A percentile compares a stretch with the other conserved stretches of the same genome.
Evolutionary conservation across 92 coral and sea anemone species (phyloP).

Genomic region (Heteractis magnifica): DNA sequence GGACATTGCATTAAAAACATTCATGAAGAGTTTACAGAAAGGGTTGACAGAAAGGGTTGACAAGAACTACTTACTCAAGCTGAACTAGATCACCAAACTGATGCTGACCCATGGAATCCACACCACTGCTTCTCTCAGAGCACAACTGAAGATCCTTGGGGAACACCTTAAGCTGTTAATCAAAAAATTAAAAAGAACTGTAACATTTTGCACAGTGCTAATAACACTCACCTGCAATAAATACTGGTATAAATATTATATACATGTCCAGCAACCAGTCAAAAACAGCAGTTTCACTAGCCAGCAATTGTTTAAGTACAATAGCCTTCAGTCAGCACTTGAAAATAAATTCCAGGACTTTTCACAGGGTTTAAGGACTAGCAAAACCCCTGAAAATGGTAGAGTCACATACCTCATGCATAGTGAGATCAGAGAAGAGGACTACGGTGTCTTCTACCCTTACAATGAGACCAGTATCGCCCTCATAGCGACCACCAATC

Average conservation of each 20-base stretch:
- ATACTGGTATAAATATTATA: too few relatives aligned
- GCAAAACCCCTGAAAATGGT: not conserved
- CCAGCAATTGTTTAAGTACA: too few relatives aligned
- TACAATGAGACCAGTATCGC: constrained; percentile 95
- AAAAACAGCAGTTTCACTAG: too few relatives aligned
- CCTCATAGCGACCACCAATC: constrained; percentile 93
- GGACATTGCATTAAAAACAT: not conserved
- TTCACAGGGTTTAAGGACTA: not conserved
- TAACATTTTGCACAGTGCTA: too few relatives aligned
- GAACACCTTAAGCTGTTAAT: constrained; percentile 78
- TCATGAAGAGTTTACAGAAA: not conserved
- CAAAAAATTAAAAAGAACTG: not conserved
- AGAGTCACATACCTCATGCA: constrained; percentile 84
- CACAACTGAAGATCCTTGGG: constrained; percentile 97
- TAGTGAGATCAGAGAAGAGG: constrained; percentile 94
- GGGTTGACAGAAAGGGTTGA: not conserved
- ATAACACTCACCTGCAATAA: too few relatives aligned
- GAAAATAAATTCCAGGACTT: too few relatives aligned
- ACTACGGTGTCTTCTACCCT: constrained; percentile 87
- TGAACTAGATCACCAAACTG: constrained; percentile 99
- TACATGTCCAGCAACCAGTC: too few relatives aligned
- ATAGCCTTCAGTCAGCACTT: too few relatives aligned
- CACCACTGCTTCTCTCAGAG: constrained; percentile 97
- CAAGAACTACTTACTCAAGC: constrained; percentile 70
- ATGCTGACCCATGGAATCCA: constrained; percentile 97